These are phyloP conservation scores for Tachysurus vachellii DNA, from an alignment of 2,113 vertebrate species.

Conservation along the genomic window DNA sequence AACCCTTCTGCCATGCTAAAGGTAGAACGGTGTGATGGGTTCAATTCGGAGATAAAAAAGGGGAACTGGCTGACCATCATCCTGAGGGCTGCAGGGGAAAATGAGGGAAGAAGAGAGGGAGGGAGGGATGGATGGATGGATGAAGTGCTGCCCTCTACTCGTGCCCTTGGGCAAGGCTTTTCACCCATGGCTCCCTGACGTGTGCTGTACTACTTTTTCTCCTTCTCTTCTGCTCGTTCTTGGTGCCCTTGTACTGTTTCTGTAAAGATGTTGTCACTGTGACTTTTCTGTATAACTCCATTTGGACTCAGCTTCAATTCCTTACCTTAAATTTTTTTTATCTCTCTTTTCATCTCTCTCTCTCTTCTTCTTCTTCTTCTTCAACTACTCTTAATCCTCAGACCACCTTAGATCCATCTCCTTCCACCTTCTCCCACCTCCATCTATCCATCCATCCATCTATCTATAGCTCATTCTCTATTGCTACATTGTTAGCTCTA, in stretches of 20 bases:
- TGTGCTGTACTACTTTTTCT: constrained; percentile 28
- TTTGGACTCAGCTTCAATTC: constrained; percentile 25
- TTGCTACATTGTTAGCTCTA: constrained; percentile 54
- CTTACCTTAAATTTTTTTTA: constrained; percentile 36
- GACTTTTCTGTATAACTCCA: not conserved
- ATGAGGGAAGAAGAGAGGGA: not conserved
- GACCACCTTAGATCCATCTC: constrained; percentile 72
- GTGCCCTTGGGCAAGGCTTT: constrained; percentile 56
- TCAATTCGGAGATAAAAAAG: constrained; percentile 5
- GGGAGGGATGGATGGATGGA: constrained; percentile 48
- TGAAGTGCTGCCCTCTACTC: constrained; percentile 51
- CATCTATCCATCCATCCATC: constrained; percentile 26
- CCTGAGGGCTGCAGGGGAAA: constrained; percentile 23
- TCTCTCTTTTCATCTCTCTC: constrained; percentile 75
- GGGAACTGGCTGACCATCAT: constrained; percentile 33
- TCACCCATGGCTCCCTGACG: constrained; percentile 49
- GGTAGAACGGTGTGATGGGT: not conserved
- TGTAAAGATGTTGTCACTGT: not conserved
- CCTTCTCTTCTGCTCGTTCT: constrained; percentile 20
- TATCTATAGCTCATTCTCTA: constrained; percentile 31
- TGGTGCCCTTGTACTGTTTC: constrained; percentile 26
- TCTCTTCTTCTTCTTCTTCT: constrained; percentile 15
- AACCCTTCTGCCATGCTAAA: not conserved
- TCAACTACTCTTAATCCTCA: constrained; percentile 18
- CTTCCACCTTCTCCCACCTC: constrained; percentile 61